These are phyloP conservation scores for Patiria pectinifera DNA, from an alignment of 53 echinoderm and acorn worm species.

Conservation along the genomic window DNA sequence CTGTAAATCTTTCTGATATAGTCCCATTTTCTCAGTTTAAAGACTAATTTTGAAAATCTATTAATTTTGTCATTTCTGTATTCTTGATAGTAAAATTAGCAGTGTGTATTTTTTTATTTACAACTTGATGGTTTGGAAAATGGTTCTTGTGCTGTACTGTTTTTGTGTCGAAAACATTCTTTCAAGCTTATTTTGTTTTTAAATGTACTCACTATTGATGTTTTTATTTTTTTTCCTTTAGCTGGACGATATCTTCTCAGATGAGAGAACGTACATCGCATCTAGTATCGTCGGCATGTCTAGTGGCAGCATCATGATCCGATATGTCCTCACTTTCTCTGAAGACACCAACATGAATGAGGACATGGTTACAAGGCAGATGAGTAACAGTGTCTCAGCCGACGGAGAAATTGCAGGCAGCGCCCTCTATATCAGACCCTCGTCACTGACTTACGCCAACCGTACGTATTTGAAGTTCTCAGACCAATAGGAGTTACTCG, in stretches of 20 bases:
- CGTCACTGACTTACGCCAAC: conserved; percentile 34
- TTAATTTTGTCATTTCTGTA: too few relatives aligned
- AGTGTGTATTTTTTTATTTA: too few relatives aligned
- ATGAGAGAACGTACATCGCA: conserved; percentile 56
- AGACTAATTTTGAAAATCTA: too few relatives aligned
- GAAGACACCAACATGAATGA: conserved; percentile 15
- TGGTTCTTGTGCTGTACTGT: too few relatives aligned
- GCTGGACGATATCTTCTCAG: conserved; percentile 65
- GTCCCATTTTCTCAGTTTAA: too few relatives aligned
- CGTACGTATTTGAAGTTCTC: conserved; percentile 34
- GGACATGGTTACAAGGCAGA: conserved; percentile 42
- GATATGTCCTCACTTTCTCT: conserved; percentile 25
- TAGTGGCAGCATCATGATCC: conserved; percentile 74
- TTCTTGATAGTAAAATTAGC: too few relatives aligned
- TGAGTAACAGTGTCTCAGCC: conserved; percentile 27
- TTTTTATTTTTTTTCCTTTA: neutral
- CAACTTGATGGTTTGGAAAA: too few relatives aligned
- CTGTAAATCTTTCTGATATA: too few relatives aligned
- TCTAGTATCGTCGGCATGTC: conserved; percentile 43
- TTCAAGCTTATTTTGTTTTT: too few relatives aligned
- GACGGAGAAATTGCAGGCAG: conserved; percentile 48
- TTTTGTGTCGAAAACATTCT: too few relatives aligned
- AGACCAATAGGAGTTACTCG: neutral
- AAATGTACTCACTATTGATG: neutral
- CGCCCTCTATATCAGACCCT: conserved; percentile 50